Conservation (phyloP, 2,888 invertebrate genomes). For the Spodoptera exigua region DNA sequence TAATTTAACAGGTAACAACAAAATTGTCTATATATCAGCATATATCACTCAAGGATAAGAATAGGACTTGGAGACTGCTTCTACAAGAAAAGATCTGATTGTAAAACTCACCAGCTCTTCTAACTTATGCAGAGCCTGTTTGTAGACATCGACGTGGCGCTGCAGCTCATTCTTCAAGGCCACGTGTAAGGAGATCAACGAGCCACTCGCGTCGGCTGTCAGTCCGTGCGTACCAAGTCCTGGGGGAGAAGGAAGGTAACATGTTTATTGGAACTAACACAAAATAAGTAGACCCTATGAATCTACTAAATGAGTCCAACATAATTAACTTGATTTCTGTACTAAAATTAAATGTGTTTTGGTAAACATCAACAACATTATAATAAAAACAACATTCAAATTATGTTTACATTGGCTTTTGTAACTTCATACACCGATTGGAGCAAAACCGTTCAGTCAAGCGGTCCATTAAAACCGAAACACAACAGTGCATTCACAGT, state of each 20-base stretch:
- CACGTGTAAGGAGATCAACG: constrained; percentile 93
- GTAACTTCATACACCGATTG: too few species aligned
- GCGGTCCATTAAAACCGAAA: constrained; percentile 4
- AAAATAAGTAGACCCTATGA: too few species aligned
- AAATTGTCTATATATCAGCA: too few species aligned
- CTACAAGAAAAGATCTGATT: too few species aligned
- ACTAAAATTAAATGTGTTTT: too few species aligned
- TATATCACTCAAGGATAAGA: too few species aligned
- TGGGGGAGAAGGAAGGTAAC: constrained; percentile 55
- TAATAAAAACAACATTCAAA: neutral
- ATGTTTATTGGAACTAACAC: neutral
- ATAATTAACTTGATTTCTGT: too few species aligned
- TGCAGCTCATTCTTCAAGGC: constrained; percentile 95
- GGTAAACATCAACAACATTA: too few species aligned
- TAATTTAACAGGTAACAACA: too few species aligned
- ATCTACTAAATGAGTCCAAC: too few species aligned
- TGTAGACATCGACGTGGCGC: constrained; percentile 95
- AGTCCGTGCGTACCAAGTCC: constrained; percentile 96
- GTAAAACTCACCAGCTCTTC: constrained; percentile 90
- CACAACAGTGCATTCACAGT: constrained; percentile 40
- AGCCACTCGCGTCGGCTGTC: constrained; percentile 90
- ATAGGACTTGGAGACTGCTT: too few species aligned
- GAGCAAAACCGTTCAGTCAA: constrained; percentile 6
- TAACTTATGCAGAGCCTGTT: constrained; percentile 95
- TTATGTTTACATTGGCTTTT: too few species aligned